A percentile compares a stretch with the other conserved stretches of the same genome.
phyloP scores from a whole-genome alignment of 2,113 vertebrate species.

The Phalacrocorax carbo region DNA sequence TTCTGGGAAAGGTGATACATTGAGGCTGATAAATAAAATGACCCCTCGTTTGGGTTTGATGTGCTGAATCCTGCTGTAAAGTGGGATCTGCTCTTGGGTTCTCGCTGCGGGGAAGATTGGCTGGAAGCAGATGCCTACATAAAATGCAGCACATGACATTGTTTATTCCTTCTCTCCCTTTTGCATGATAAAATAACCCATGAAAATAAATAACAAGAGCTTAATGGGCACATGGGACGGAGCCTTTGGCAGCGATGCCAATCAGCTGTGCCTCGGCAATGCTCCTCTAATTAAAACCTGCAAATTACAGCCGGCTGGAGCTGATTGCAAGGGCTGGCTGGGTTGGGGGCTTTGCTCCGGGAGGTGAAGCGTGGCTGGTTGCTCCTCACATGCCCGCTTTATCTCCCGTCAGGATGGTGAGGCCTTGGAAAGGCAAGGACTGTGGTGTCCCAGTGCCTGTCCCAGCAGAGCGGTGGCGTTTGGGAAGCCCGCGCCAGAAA shows the following conservation, averaged over 20 bases:
- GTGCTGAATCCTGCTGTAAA: neutral
- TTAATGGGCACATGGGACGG: neutral
- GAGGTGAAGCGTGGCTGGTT: neutral
- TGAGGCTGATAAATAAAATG: neutral
- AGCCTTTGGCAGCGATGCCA: neutral
- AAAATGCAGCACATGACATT: neutral
- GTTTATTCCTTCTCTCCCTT: neutral
- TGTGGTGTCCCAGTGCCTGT: neutral
- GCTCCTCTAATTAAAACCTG: neutral
- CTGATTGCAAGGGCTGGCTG: neutral
- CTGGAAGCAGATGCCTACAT: neutral
- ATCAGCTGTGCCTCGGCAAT: neutral
- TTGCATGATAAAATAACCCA: neutral
- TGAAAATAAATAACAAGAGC: neutral
- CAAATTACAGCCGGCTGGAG: neutral
- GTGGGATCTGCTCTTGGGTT: neutral
- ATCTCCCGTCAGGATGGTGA: neutral
- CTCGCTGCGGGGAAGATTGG: neutral
- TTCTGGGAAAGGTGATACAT: neutral
- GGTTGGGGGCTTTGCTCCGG: neutral
- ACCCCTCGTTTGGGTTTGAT: neutral
- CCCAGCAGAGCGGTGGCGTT: neutral
- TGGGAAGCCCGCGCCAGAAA: neutral
- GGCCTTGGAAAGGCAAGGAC: neutral
- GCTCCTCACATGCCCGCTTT: neutral